Conservation (phyloP, 1,140 invertebrate species). For the Drosophila lacertosa region DNA sequence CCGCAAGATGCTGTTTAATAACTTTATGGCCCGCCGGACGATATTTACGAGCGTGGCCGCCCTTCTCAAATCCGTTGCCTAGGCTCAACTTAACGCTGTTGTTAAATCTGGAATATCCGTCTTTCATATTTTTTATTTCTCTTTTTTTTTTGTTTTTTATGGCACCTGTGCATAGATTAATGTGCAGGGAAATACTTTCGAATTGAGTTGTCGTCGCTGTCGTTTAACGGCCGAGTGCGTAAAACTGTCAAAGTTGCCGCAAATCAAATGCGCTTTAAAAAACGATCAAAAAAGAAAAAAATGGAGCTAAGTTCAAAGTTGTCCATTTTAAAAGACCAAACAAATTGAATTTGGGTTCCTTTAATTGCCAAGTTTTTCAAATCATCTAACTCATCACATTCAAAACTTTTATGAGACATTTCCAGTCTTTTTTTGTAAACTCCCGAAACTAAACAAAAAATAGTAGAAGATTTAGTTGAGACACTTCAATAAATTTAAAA, state of each 20-base stretch:
- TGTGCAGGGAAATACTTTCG: conserved; percentile 20
- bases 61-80: conserved; percentile 39
- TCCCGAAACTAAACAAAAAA: no score
- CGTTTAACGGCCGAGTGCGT: conserved; percentile 20
- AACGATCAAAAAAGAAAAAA: conserved; percentile 29
- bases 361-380: no score
- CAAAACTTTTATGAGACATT: no score
- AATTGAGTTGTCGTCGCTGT: conserved; percentile 51
- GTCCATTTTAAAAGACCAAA: no score
- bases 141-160: conserved; percentile 17
- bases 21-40: conserved; percentile 24
- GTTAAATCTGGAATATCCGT: conserved; percentile 20
- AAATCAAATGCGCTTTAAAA: conserved; percentile 26
- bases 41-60: conserved; percentile 35
- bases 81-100: neutral
- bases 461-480: no score
- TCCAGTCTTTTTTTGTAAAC: no score
- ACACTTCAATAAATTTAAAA: no score
- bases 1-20: conserved; percentile 47
- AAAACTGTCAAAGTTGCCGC: conserved; percentile 43
- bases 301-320: conserved; percentile 5
- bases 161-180: conserved; percentile 33
- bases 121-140: conserved; percentile 5
- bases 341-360: no score
- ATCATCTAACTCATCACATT: no score